Percentiles rank a stretch among this genome's conserved stretches.
phyloP scores from a whole-genome alignment of 1,140 invertebrate species.

The Aradophagus sp. region DNA sequence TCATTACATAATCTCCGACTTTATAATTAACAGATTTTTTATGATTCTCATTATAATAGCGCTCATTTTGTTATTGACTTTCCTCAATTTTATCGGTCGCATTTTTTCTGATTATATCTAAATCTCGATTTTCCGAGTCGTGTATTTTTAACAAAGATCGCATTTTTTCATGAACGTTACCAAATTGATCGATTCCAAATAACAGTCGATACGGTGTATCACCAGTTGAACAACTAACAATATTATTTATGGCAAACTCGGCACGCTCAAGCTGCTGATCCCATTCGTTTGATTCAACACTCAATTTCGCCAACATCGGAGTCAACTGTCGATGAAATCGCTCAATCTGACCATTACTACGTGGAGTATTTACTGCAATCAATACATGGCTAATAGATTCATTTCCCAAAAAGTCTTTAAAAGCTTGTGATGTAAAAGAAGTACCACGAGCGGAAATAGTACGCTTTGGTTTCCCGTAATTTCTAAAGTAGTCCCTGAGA shows the following conservation, averaged over 20 bases:
- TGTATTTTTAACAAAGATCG: not conserved
- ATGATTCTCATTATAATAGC: constrained; percentile 4
- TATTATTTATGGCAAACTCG: constrained; percentile 9
- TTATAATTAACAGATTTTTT: not conserved
- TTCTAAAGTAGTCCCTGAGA: not conserved
- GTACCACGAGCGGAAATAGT: not conserved
- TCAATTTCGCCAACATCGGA: not conserved
- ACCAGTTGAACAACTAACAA: not conserved
- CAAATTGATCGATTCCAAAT: constrained; percentile 1
- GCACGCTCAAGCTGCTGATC: not conserved
- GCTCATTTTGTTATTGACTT: not conserved
- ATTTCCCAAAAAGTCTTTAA: not conserved
- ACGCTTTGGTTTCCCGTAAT: constrained; percentile 1
- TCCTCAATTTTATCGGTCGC: not conserved
- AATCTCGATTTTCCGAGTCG: not conserved
- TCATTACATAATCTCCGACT: constrained; percentile 2
- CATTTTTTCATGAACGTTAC: not conserved
- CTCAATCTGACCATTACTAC: constrained; percentile 4
- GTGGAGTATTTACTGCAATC: constrained; percentile 1
- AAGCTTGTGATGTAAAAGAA: not conserved
- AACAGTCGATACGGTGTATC: not conserved
- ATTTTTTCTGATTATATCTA: not conserved
- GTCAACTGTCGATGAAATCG: constrained; percentile 1
- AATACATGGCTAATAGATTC: not conserved
- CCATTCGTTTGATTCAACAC: not conserved